Evolutionary conservation across 2,797 vertebrate species (phyloP), one percentile per base, ranked within the genome.

Genomic region (Gymnothorax reevesii): DNA sequence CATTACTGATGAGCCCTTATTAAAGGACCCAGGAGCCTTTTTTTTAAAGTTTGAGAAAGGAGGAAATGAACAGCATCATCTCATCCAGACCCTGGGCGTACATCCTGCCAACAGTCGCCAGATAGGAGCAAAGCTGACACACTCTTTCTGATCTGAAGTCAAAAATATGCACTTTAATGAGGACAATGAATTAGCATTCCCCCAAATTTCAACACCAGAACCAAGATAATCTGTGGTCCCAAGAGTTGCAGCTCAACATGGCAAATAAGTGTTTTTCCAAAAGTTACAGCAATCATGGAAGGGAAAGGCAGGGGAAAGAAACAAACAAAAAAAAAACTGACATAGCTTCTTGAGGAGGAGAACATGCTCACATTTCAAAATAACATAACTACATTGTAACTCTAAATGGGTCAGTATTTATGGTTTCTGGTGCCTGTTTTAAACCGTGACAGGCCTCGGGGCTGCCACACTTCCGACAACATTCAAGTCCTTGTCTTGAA

Each of bases 401-500:
- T 75, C 49, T 27, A 33, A 7, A 88, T 54, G 84, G 87, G 87
- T 86, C 89, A 79, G 59, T 90, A 83, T 82, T 87, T 91, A 49
- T 73, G 86, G 71, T 88, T 91, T 27, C 49, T 9, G 86, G 88
- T 90, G 91, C 87, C 91, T 92, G 90, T 92, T 92, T 90, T 94
- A 89, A 80, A 89, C 89, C 89, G 92, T 89, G 82, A 90, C 87
- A 88, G 92, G 93, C 93, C 90, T 90, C 89, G 93, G 91, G 92
- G 88, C 91, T 91, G 93, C 94, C 92, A 92, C 88, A 91, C 94
- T 95, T 96, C 94, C 91, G 90, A 89, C 91, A 90, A 89, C 89
- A 88, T 94, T 90, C 90, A 90, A 83, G 89, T 83, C 91, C 90
- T 93, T 95, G 92, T 92, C 94, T 94, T 94, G 80, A 27, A 86